A percentile compares a stretch with the other conserved stretches of the same genome.
Evolutionary conservation across 1,140 invertebrate genomes (phyloP).

Genomic region (Drusus annulatus): DNA sequence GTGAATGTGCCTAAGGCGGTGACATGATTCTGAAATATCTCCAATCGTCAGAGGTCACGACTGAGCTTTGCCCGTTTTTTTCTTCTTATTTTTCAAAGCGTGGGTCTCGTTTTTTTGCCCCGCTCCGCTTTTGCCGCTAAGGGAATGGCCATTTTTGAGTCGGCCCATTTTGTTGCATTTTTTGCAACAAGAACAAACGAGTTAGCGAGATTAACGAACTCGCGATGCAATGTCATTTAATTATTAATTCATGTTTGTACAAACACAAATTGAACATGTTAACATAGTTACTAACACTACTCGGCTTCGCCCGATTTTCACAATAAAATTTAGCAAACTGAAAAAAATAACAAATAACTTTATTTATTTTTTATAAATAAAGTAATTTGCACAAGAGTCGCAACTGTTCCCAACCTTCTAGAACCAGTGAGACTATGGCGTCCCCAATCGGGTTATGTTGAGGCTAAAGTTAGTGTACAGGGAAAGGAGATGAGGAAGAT

Average conservation of each 20-base stretch:
- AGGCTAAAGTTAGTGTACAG: no score
- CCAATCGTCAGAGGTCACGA: slow-evolving; percentile 56
- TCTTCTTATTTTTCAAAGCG: slow-evolving; percentile 7
- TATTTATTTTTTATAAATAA: no score
- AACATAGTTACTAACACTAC: no score
- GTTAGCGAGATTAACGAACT: slow-evolving; percentile 29
- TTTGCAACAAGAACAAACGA: slow-evolving; percentile 17
- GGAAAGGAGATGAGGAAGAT: no score
- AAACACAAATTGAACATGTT: no score
- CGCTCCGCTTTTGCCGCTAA: background rate
- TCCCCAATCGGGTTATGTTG: no score
- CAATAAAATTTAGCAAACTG: no score
- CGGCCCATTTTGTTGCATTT: slow-evolving; percentile 38
- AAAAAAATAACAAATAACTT: no score
- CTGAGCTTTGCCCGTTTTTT: slow-evolving; percentile 39
- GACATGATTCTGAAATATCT: slow-evolving; percentile 59
- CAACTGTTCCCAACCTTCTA: no score
- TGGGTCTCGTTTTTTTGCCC: slow-evolving; percentile 44
- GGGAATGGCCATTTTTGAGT: slow-evolving; percentile 20
- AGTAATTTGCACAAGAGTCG: no score
- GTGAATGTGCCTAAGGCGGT: slow-evolving; percentile 55
- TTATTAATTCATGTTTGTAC: background rate
- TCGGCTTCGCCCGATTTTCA: no score
- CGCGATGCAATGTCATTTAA: slow-evolving; percentile 12
- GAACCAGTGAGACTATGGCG: no score